Conservation (phyloP, 2,888 invertebrate genomes). For the Labia minor region DNA sequence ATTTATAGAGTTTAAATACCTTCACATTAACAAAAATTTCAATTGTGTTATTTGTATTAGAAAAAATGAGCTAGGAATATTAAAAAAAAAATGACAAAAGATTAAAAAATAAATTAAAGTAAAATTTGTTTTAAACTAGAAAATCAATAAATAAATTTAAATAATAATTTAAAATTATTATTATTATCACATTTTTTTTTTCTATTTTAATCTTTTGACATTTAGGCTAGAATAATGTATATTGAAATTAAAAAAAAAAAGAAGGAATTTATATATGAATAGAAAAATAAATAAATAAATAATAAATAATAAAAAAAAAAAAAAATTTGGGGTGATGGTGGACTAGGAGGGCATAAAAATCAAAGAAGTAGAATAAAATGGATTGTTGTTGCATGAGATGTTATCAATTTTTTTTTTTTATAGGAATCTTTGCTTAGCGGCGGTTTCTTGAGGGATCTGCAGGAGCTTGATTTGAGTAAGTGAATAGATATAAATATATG, state of each 20-base stretch:
- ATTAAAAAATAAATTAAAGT: not conserved
- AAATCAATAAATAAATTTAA: not conserved
- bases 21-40: too few species aligned
- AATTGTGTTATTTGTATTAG: not conserved
- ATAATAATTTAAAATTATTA: not conserved
- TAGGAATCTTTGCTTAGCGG: not conserved
- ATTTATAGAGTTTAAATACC: too few species aligned
- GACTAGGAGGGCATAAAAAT: too few species aligned
- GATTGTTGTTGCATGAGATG: too few species aligned
- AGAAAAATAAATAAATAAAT: not conserved
- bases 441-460: not conserved
- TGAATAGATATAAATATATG: too few species aligned
- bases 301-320: not conserved
- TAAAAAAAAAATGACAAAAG: not conserved
- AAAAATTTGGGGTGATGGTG: not conserved
- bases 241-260: not conserved
- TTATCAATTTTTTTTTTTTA: too few species aligned
- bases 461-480: not conserved
- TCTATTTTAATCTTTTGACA: too few species aligned
- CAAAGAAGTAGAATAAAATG: too few species aligned
- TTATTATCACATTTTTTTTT: not conserved
- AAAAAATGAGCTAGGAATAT: not conserved
- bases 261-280: not conserved
- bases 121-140: too few species aligned
- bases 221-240: not conserved